Conservation (phyloP, 2,888 invertebrate genomes). For the Cephus spinipes region DNA sequence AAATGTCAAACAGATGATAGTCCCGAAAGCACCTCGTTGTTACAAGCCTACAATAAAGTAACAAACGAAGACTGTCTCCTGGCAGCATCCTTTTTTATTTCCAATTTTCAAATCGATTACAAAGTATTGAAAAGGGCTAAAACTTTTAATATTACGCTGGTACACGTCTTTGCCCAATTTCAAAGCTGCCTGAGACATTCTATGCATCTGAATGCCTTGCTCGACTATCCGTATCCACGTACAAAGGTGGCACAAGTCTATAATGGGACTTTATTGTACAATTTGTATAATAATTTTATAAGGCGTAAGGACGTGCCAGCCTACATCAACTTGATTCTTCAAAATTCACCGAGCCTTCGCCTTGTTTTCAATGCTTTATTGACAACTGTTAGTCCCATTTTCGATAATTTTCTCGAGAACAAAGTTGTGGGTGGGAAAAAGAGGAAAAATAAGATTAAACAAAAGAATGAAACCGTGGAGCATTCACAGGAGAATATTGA, state of each 20-base stretch:
- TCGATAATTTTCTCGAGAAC: constrained; percentile 24
- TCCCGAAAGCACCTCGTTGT: constrained; percentile 56
- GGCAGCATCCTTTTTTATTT: constrained; percentile 71
- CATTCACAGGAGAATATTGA: constrained; percentile 14
- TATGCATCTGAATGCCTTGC: constrained; percentile 75
- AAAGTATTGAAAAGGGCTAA: constrained; percentile 70
- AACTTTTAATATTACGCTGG: constrained; percentile 70
- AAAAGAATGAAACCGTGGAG: constrained; percentile 29
- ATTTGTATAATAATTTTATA: constrained; percentile 75
- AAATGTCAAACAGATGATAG: constrained; percentile 18
- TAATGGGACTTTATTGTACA: constrained; percentile 83
- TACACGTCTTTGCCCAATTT: constrained; percentile 76
- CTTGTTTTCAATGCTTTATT: constrained; percentile 49
- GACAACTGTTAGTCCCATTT: constrained; percentile 35
- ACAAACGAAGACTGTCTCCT: constrained; percentile 71
- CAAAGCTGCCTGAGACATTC: constrained; percentile 74
- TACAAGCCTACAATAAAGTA: constrained; percentile 69
- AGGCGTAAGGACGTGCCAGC: constrained; percentile 69
- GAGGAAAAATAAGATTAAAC: constrained; percentile 44
- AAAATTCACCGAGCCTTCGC: constrained; percentile 57
- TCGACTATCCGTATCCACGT: constrained; percentile 72
- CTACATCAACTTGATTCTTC: constrained; percentile 67
- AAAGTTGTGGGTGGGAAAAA: constrained; percentile 27
- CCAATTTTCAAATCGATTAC: constrained; percentile 72
- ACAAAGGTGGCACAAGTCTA: constrained; percentile 74